Base-by-base conservation (phyloP, 2,888 invertebrate species). In the Neuroscelio doddi region DNA sequence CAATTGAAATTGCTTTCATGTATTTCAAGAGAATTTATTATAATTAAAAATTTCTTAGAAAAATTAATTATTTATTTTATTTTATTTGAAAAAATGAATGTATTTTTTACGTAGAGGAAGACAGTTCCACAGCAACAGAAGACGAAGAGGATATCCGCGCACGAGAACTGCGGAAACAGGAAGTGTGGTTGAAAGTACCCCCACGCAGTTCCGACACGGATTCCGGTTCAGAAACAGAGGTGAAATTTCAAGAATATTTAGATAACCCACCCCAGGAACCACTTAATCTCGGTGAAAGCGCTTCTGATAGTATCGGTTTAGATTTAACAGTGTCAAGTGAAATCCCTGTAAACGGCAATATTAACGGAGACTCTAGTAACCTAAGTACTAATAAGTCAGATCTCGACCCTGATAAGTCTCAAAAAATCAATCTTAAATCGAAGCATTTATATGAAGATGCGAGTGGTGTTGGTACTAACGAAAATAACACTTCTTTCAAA, bases 201-300 rank as follows among this genome's bases (percentile, higher is more conserved):
- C 86, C 86, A n/a, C 85, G 87, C 36, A 87, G 87, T 72, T 86
- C 89, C 62, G 89, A 90, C 72, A 89, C 90, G 59, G 91, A 91
- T 75, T 88, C 89, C 24, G 89, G 89, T 78, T 89, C 89, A 55
- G 91, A 91, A 85, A 91, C 91, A 73, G 92, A 92, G 91, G 92
- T 91, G 89, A 87, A 88, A 85, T 75, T 68, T 64, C 70, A 68
- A 71, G 69, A 68, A 62, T 69, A 57, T 72, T 52, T 70, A 68
- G 66, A 75, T 71, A 71, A 47, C 39, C 36, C 62, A 55, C 47
- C 41, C 62, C 61, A 68, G 57, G 65, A 70, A 38, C 44, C 63
- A 45, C 21, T 52, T 16, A 1, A 1, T 30, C 30, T 27, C 50
- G 46, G 47, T 7, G 64, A 70, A 30, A 64, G 46, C 21, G 44